Base-by-base conservation (phyloP, 2,888 invertebrate species). In the Tipula confusa region DNA sequence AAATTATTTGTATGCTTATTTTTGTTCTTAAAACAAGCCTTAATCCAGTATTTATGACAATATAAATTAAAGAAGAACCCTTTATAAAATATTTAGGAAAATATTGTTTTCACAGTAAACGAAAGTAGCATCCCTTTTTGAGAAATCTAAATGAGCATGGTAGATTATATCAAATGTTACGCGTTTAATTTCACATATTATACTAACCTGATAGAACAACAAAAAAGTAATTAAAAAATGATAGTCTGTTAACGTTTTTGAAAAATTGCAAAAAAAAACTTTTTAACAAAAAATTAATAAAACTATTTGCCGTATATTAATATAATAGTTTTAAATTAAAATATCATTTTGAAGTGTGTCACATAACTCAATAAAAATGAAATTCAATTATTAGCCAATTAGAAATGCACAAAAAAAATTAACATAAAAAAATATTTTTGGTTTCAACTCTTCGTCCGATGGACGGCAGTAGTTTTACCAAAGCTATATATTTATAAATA, bases 371-470 rank as follows among this genome's bases (percentile, higher is more conserved):
- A 24, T 64, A 64, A 64, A 64, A 64, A 64, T 64, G 24, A 64
- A 64, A 64, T 64, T 64, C 64, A 64, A 64, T 64, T 64, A 64
- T 64, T 24, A 64, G 64, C 64, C 64, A 64, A 64, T 64, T 64
- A 64, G 64, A 64, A 64, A 64, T 64, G 64, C 64, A 64, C 18
- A 9, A 33, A 33, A n/a, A n/a, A n/a, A n/a, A n/a, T n/a, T 33
- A 64, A 64, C 24, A 38, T 38, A 38, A 38, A 64, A 64, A 24
- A 64, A 64, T 2, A 64, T 24, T 24, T 24, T 64, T 64, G 64
- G 64, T 64, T 24, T 6, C n/a, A 24, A 24, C 24, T 64, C 64
- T 64, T 64, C 1, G 24, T 24, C n/a, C 64, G 24, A 64, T 64
- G 24, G 64, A 64, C 64, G 33, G 1, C 33, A 64, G 24, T 18